These are phyloP conservation scores for Urocolius indicus DNA, from an alignment of 2,113 vertebrate genomes.

Conservation along the genomic window DNA sequence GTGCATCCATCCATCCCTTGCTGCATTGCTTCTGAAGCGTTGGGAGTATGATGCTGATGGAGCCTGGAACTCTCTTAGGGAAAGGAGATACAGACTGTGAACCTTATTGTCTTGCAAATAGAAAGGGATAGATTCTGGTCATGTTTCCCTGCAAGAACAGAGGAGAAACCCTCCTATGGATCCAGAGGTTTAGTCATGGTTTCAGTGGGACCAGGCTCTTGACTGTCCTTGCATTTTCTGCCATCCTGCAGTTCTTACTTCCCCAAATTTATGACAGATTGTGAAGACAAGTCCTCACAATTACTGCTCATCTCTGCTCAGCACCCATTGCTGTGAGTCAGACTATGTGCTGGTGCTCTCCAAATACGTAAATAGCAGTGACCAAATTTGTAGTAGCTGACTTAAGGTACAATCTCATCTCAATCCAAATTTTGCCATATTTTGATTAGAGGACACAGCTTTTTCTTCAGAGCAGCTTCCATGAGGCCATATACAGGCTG, in stretches of 20 bases:
- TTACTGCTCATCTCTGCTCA: neutral
- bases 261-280: neutral
- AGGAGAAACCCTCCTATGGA: neutral
- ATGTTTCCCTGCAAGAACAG: rapidly evolving
- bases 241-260: neutral
- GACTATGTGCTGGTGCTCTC: neutral
- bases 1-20: neutral
- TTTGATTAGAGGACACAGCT: constrained; percentile 12
- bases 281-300: neutral
- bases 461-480: constrained; percentile 40
- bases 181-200: neutral
- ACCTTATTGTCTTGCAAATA: neutral
- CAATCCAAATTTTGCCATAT: neutral
- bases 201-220: rapidly evolving
- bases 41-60: neutral
- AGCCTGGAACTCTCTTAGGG: neutral
- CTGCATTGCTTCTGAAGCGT: neutral
- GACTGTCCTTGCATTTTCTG: neutral
- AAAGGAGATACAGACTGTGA: neutral
- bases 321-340: neutral
- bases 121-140: neutral
- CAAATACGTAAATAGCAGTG: neutral
- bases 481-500: neutral
- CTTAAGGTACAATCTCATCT: neutral
- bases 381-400: neutral